These are phyloP conservation scores for Ia io DNA, from an alignment of 2,113 vertebrate species.

Conservation along the genomic window DNA sequence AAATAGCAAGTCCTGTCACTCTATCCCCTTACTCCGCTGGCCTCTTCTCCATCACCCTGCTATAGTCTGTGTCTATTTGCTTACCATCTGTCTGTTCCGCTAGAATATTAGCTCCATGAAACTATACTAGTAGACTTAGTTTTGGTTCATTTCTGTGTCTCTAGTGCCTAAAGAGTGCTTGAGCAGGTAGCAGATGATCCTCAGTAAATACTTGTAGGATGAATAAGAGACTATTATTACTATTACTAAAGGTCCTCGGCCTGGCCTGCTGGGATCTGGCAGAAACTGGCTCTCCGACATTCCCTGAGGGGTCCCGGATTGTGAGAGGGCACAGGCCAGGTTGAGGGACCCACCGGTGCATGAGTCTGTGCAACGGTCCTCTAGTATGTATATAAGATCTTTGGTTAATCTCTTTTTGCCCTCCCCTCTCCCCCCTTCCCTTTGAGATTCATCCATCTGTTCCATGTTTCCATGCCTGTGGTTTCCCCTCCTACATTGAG, in stretches of 20 bases:
- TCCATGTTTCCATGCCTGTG: too few relatives aligned
- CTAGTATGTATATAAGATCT: too few relatives aligned
- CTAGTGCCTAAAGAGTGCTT: neutral
- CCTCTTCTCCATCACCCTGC: neutral
- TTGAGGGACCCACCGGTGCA: too few relatives aligned
- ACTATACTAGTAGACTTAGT: neutral
- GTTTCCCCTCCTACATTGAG: too few relatives aligned
- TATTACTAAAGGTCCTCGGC: neutral
- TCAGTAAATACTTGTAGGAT: neutral
- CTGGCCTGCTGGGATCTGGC: too few relatives aligned
- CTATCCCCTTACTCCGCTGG: neutral
- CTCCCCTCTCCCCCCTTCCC: too few relatives aligned
- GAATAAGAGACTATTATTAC: neutral
- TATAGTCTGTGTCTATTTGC: neutral
- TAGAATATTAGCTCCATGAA: neutral
- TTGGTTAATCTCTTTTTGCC: too few relatives aligned
- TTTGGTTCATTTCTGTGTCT: neutral
- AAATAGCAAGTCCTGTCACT: neutral
- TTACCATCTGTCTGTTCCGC: neutral
- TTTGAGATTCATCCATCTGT: too few relatives aligned
- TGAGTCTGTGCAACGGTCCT: too few relatives aligned
- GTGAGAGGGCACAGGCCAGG: too few relatives aligned
- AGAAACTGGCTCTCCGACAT: too few relatives aligned
- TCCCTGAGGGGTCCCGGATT: too few relatives aligned
- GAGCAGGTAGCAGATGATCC: neutral